Conservation (phyloP, 2,797 vertebrate genomes). For the Onychomys arenicola region DNA sequence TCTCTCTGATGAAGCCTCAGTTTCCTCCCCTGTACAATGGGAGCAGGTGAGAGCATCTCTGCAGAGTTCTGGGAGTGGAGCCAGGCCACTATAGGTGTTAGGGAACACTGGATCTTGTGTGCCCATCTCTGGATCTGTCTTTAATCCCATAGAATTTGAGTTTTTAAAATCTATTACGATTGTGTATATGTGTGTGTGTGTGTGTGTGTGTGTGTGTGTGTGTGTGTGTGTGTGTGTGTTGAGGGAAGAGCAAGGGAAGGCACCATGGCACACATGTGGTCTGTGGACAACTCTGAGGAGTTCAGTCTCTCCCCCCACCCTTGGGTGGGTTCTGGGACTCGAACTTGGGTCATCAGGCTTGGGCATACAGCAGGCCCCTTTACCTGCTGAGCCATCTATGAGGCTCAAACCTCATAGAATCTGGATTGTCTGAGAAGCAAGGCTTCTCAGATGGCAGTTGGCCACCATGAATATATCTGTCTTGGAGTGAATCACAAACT, state of each 20-base stretch:
- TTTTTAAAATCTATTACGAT: neutral
- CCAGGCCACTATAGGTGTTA: neutral
- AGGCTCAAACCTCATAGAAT: neutral
- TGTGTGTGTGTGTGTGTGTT: too few species aligned
- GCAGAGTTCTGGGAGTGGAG: neutral
- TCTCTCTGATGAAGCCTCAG: neutral
- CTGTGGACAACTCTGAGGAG: too few species aligned
- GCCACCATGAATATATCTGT: neutral
- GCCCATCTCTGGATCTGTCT: neutral
- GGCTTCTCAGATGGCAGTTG: neutral
- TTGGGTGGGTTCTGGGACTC: neutral
- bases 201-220: fast-evolving
- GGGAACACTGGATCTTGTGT: neutral
- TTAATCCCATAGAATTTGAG: neutral
- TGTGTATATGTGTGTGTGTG: too few species aligned
- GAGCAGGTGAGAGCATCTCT: neutral
- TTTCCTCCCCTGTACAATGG: neutral
- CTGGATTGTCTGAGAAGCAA: neutral
- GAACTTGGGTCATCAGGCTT: neutral
- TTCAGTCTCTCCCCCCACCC: neutral
- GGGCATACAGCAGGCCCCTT: neutral
- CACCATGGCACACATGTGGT: neutral
- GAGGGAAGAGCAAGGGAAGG: neutral
- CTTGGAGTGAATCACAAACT: too few species aligned
- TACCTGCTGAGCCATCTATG: neutral